These are phyloP conservation scores for Chrosomus eos DNA, from an alignment of 2,797 vertebrate species.

Conservation along the genomic window DNA sequence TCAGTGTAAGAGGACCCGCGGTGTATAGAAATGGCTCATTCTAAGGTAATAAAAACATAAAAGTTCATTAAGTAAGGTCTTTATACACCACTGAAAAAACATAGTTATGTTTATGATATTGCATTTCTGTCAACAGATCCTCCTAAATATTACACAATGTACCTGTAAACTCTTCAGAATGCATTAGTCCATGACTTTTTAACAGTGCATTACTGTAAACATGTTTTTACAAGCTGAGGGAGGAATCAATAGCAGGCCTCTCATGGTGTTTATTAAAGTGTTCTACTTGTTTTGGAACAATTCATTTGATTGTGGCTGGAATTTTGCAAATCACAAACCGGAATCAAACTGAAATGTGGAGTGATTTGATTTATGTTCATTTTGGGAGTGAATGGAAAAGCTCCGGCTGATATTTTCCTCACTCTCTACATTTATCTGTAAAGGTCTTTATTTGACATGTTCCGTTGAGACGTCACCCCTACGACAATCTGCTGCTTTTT, in stretches of 20 bases:
- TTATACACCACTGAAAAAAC: too few species aligned
- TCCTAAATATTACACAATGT: too few species aligned
- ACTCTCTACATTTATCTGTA: conserved; percentile 5
- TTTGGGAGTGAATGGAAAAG: not conserved
- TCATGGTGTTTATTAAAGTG: not conserved
- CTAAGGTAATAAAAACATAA: too few species aligned
- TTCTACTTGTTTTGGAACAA: not conserved
- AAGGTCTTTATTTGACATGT: conserved; percentile 21
- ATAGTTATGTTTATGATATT: too few species aligned
- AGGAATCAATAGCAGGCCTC: not conserved
- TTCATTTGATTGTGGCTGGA: not conserved
- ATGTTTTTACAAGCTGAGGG: not conserved
- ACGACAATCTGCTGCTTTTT: conserved; percentile 14
- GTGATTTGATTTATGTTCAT: conserved; percentile 15
- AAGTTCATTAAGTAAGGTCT: too few species aligned
- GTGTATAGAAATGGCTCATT: too few species aligned
- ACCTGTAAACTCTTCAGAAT: not conserved
- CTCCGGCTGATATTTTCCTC: conserved; percentile 17
- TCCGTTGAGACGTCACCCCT: not conserved
- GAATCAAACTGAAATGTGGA: not conserved
- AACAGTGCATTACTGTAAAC: not conserved
- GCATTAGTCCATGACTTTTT: not conserved
- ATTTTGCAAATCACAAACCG: not conserved
- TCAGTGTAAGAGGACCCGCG: too few species aligned
- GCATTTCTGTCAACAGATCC: too few species aligned